These are phyloP conservation scores for Catostomus latipinnis DNA, from an alignment of 2,797 vertebrate genomes.

Conservation along the genomic window DNA sequence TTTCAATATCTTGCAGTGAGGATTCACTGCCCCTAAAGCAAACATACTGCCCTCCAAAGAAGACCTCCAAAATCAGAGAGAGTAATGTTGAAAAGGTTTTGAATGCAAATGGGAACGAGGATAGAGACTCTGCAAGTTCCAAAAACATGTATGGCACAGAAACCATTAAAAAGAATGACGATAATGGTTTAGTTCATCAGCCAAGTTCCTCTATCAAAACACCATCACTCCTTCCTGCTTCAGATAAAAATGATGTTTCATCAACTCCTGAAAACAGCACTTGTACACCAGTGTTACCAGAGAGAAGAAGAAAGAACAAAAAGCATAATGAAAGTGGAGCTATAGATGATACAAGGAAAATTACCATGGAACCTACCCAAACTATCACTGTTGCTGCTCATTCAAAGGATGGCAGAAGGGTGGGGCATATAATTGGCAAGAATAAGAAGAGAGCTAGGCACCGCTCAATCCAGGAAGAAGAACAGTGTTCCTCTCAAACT, in stretches of 20 bases:
- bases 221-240: slow-evolving; percentile 23
- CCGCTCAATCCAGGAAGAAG: slow-evolving; percentile 66
- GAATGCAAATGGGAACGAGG: slow-evolving; percentile 15
- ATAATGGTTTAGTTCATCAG: slow-evolving; percentile 39
- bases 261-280: slow-evolving; percentile 21
- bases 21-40: slow-evolving; percentile 28
- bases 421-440: slow-evolving; percentile 48
- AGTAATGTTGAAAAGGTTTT: slow-evolving; percentile 52
- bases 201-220: slow-evolving; percentile 40
- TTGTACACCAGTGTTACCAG: slow-evolving; percentile 14
- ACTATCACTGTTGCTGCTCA: slow-evolving; percentile 4
- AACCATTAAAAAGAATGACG: slow-evolving; percentile 25
- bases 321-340: slow-evolving; percentile 38
- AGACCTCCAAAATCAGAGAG: slow-evolving; percentile 41
- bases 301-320: slow-evolving; percentile 25
- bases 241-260: slow-evolving; percentile 48
- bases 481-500: slow-evolving; percentile 19
- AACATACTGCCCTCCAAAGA: slow-evolving; percentile 33
- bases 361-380: slow-evolving; percentile 13
- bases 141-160: slow-evolving; percentile 9
- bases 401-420: slow-evolving; percentile 23
- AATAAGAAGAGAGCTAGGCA: slow-evolving; percentile 65
- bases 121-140: slow-evolving; percentile 12
- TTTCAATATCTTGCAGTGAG: slow-evolving; percentile 4
- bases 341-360: slow-evolving; percentile 34